Percentiles rank a stretch among this genome's conserved stretches.
Conservation (phyloP, 2,113 vertebrate genomes). For the Trogon surrucura region DNA sequence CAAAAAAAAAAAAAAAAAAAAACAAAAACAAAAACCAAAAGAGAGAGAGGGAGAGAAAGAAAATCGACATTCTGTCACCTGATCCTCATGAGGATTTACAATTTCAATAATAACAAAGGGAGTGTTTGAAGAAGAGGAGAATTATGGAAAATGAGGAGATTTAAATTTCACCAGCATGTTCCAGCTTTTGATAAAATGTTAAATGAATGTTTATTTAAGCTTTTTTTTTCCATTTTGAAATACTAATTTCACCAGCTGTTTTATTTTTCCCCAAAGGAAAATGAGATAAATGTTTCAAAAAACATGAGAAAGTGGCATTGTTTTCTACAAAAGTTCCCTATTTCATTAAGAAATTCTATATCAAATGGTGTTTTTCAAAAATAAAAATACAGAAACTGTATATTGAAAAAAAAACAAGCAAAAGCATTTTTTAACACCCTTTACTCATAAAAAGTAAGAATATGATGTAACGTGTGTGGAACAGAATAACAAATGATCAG, state of each 20-base stretch:
- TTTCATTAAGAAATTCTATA: slow-evolving; percentile 16
- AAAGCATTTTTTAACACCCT: neutral
- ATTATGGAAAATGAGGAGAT: neutral
- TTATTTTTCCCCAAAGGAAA: slow-evolving; percentile 18
- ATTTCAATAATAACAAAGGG: neutral
- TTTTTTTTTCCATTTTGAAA: slow-evolving; percentile 40
- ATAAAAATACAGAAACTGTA: neutral
- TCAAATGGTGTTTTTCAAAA: neutral
- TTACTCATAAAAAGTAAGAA: neutral
- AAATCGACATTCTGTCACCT: neutral
- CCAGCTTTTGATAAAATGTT: slow-evolving; percentile 43
- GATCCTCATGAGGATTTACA: neutral
- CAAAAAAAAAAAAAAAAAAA: neutral
- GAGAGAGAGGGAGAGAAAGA: neutral
- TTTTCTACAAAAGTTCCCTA: neutral
- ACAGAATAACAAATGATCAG: neutral
- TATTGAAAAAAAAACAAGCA: neutral
- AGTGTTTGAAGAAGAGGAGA: neutral
- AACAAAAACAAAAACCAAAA: too few species aligned
- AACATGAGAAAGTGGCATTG: neutral
- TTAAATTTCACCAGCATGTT: slow-evolving; percentile 9
- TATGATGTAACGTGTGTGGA: neutral
- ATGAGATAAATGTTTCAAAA: neutral
- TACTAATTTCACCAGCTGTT: slow-evolving; percentile 21
- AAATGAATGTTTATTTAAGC: slow-evolving; percentile 10